Evolutionary conservation across 1,140 invertebrate species (phyloP), one percentile per base, ranked within the genome.

Genomic region (Formica selysi): DNA sequence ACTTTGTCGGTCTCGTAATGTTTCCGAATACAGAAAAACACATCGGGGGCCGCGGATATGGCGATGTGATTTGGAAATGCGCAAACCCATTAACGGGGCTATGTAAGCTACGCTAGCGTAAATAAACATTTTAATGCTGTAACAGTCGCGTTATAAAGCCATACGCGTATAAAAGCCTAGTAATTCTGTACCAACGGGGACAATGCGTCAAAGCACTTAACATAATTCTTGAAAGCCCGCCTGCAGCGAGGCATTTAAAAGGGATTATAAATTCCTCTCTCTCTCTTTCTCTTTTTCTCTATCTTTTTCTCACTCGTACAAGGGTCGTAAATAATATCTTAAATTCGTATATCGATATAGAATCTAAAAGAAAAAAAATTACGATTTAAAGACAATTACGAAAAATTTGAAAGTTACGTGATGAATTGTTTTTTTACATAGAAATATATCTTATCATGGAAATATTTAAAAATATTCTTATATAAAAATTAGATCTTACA

Each of bases 1-100:
- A 91, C 89, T 89, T 91, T 90, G 89, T 83, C 74, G 89, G 87
- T 86, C 76, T 79, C 84, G 86, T 86, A 86, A 79, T 70, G 86
- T 79, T 86, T 74, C 70, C 76, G 64, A 84, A 70, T 81, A 76
- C 83, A 67, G 87, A 83, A 83, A 81, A 86, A 81, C 59, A 57
- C 79, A 83, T 83, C 79, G 68, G 68, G 48, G 44, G 64, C 65
- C 57, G 79, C 68, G 79, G 68, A 83, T 83, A 83, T 83, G 79
- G 79, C 79, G 79, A 83, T 83, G 79, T 83, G 79, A 83, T 83
- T 83, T 83, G 79, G 79, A 83, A 83, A 83, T 83, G 79, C 79
- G 79, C 79, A 83, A 83, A 74, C 79, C 79, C 79, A 83, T 83
- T 83, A 83, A 83, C 79, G 79, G 68, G 68, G 79, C 79, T 83